These are phyloP conservation scores for Aldrovandia affinis DNA, from an alignment of 2,797 vertebrate species.

Conservation along the genomic window DNA sequence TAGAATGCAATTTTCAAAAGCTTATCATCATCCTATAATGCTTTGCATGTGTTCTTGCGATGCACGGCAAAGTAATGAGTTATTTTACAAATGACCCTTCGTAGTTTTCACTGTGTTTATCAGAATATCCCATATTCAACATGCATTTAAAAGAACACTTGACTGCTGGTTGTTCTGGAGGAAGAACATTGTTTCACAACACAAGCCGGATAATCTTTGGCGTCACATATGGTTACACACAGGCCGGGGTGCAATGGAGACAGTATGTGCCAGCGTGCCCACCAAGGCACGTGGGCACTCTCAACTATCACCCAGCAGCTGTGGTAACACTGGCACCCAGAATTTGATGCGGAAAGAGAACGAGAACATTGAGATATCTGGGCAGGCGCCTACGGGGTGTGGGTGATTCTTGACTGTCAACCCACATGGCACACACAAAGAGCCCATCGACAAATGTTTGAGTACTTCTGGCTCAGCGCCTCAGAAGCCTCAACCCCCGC, in stretches of 20 bases:
- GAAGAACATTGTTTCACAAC: neutral
- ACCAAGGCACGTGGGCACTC: conserved; percentile 14
- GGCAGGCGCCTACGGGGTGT: neutral
- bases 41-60: neutral
- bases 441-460: conserved; percentile 20
- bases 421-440: neutral
- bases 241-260: neutral
- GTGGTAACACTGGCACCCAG: neutral
- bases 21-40: too few relatives aligned
- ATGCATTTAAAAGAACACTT: neutral
- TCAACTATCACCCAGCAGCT: conserved; percentile 35
- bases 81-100: neutral
- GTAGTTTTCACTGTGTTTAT: too few relatives aligned
- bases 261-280: conserved; percentile 25
- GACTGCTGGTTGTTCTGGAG: neutral
- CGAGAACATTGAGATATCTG: neutral
- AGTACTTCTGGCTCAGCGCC: conserved; percentile 12
- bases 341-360: neutral
- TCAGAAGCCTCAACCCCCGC: neutral
- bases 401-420: neutral
- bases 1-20: too few relatives aligned
- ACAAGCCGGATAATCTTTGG: neutral
- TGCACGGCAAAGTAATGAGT: neutral
- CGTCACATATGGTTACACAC: conserved; percentile 4
- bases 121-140: neutral